Evolutionary conservation across 2,888 invertebrate genomes (phyloP).

Genomic region (Copidosoma aretas): DNA sequence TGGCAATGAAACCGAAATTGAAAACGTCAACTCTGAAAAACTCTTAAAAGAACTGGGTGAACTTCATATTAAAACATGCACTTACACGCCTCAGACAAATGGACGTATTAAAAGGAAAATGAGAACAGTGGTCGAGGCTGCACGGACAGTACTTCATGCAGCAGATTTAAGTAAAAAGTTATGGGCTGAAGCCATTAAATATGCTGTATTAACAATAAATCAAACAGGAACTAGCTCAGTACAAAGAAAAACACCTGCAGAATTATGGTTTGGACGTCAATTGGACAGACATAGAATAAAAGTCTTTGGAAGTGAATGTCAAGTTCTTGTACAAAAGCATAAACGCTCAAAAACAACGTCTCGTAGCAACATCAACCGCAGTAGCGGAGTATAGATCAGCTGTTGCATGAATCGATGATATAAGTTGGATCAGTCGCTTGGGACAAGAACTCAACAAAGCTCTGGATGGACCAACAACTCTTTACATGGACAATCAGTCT

Average conservation of each 20-base stretch:
- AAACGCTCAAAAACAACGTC: constrained; percentile 26
- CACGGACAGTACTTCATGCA: constrained; percentile 42
- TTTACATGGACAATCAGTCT: constrained; percentile 49
- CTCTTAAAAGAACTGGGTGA: constrained; percentile 48
- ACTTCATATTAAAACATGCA: constrained; percentile 37
- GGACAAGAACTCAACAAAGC: constrained; percentile 40
- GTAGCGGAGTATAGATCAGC: constrained; percentile 52
- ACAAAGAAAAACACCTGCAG: constrained; percentile 31
- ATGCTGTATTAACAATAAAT: constrained; percentile 34
- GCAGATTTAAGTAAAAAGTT: constrained; percentile 14
- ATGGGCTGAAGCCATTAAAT: constrained; percentile 29
- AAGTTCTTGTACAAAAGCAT: constrained; percentile 40
- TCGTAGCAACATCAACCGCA: constrained; percentile 43
- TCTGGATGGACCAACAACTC: constrained; percentile 41
- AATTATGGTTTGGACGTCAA: constrained; percentile 39
- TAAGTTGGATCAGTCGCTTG: constrained; percentile 49
- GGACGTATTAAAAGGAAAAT: constrained; percentile 51
- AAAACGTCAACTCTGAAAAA: constrained; percentile 44
- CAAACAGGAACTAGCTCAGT: constrained; percentile 31
- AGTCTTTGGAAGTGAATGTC: constrained; percentile 44
- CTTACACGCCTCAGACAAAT: constrained; percentile 52
- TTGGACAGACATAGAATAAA: too few species aligned
- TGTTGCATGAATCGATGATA: constrained; percentile 48
- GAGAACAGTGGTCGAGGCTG: constrained; percentile 50
- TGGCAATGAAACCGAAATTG: constrained; percentile 51